Percentiles rank a stretch among this genome's conserved stretches.
Evolutionary conservation across 2,888 invertebrate species (phyloP).

Genomic region (Ectemnius cavifrons): DNA sequence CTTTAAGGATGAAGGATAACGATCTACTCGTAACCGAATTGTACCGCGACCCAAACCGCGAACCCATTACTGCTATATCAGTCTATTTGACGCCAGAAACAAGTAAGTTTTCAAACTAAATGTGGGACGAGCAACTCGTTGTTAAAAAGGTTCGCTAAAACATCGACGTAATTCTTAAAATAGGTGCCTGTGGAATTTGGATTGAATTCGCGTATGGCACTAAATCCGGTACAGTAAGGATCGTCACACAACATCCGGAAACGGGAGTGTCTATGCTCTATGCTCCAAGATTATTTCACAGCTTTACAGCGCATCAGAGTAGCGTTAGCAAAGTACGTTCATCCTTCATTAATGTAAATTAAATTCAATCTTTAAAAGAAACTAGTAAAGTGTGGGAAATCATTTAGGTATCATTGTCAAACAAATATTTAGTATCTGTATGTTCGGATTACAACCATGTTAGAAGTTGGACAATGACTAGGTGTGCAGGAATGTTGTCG

Average conservation of each 20-base stretch:
- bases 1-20: constrained; percentile 98
- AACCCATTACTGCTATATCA: constrained; percentile 98
- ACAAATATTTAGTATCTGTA: constrained; percentile 96
- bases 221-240: constrained; percentile 95
- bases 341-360: background rate
- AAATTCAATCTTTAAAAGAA: too few relatives aligned
- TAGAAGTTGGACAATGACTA: constrained; percentile 96
- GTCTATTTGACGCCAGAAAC: constrained; percentile 99
- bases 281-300: constrained; percentile 98
- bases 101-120: constrained; percentile 83
- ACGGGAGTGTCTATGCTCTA: constrained; percentile 89
- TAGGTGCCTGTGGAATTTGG: constrained; percentile 98
- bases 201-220: constrained; percentile 99
- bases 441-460: constrained; percentile 99
- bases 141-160: too few relatives aligned
- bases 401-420: constrained; percentile 91
- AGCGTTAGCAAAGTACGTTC: constrained; percentile 92
- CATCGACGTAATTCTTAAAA: too few relatives aligned
- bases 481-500: constrained; percentile 98
- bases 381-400: background rate
- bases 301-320: constrained; percentile 97
- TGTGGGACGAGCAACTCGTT: background rate
- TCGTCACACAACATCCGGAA: constrained; percentile 99
- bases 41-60: constrained; percentile 95
- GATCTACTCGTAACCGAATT: constrained; percentile 97